Conservation (phyloP, 2,888 invertebrate genomes). For the Epinotia nisella region DNA sequence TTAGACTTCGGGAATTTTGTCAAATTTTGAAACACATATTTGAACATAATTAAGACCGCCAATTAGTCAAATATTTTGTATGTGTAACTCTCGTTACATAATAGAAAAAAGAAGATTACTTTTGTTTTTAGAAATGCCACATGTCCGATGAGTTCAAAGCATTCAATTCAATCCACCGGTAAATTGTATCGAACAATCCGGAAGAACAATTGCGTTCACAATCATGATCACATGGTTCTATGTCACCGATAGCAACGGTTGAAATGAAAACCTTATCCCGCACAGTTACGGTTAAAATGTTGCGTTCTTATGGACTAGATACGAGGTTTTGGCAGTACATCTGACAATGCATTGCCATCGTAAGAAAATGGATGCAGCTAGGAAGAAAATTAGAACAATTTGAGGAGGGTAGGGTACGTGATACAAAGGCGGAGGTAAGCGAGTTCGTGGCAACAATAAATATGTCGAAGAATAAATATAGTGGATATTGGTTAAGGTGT, state of each 20-base stretch:
- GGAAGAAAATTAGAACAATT: slow-evolving; percentile 33
- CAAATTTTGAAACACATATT: too few relatives aligned
- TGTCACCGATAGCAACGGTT: background rate
- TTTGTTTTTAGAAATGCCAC: slow-evolving; percentile 4
- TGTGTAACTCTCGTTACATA: too few relatives aligned
- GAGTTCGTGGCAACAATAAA: slow-evolving; percentile 20
- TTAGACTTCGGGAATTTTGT: too few relatives aligned
- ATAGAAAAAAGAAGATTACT: background rate
- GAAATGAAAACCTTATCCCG: background rate
- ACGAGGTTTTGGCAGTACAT: background rate
- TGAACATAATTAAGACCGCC: too few relatives aligned
- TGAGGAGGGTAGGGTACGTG: slow-evolving; percentile 16
- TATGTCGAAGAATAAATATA: slow-evolving; percentile 4
- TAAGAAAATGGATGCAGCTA: slow-evolving; percentile 38
- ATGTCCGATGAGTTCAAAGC: slow-evolving; percentile 32
- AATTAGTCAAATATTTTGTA: too few relatives aligned
- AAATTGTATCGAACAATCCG: slow-evolving; percentile 47
- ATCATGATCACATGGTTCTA: background rate
- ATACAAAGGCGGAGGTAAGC: slow-evolving; percentile 19
- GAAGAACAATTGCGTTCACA: slow-evolving; percentile 19
- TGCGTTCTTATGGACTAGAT: background rate
- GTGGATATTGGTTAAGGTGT: background rate
- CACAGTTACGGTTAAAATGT: background rate
- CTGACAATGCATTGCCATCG: slow-evolving; percentile 21
- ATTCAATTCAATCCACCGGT: slow-evolving; percentile 41